These are phyloP conservation scores for Miniopterus natalensis DNA, from an alignment of 2,113 vertebrate species.

Conservation along the genomic window DNA sequence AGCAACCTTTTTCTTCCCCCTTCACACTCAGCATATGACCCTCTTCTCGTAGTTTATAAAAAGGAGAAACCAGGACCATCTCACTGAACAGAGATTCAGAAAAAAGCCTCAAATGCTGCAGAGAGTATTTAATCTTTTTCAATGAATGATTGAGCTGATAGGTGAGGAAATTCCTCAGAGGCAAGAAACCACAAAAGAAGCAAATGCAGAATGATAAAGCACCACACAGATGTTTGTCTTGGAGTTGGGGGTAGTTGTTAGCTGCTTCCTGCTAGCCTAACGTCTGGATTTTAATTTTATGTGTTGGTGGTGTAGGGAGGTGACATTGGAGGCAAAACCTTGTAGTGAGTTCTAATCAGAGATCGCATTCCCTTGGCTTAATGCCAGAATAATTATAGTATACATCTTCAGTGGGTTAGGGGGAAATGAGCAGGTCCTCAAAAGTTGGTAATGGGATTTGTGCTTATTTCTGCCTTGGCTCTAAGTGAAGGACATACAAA, in stretches of 20 bases:
- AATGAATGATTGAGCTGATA: conserved; percentile 23
- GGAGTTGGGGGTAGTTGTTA: not conserved
- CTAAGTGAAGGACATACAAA: not conserved
- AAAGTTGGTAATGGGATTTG: not conserved
- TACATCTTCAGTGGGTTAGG: not conserved
- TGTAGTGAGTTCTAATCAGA: not conserved
- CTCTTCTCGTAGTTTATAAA: conserved; percentile 37
- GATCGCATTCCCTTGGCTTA: not conserved
- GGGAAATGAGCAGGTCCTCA: conserved; percentile 1
- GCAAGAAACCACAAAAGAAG: not conserved
- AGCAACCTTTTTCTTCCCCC: not conserved
- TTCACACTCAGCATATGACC: not conserved
- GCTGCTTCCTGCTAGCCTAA: not conserved
- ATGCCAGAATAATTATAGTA: not conserved
- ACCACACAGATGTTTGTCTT: conserved; percentile 31
- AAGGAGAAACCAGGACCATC: conserved; percentile 1
- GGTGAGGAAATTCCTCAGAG: conserved; percentile 51
- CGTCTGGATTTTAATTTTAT: conserved; percentile 36
- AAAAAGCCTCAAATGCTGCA: conserved; percentile 32
- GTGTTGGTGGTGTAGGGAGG: not conserved
- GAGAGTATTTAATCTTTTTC: conserved; percentile 20
- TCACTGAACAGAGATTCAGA: not conserved
- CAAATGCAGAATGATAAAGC: conserved; percentile 10
- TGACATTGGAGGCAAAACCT: not conserved
- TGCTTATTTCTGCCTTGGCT: not conserved